A percentile compares a stretch with the other conserved stretches of the same genome.
phyloP scores from a whole-genome alignment of 2,797 vertebrate genomes.

The Eremophila alpestris region DNA sequence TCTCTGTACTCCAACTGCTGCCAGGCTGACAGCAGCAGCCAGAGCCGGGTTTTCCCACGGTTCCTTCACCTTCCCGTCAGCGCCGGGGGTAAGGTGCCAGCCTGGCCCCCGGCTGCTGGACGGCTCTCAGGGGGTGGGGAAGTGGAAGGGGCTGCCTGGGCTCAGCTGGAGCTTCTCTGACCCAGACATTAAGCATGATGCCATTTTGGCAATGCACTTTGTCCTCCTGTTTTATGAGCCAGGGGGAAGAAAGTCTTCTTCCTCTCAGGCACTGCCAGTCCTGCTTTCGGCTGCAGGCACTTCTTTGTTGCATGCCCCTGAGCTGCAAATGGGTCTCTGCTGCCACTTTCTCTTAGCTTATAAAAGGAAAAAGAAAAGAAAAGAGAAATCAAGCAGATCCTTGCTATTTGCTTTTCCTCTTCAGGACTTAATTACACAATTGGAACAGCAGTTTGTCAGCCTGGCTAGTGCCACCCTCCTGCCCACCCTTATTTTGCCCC shows the following conservation, averaged over 20 bases:
- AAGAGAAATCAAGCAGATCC: background rate
- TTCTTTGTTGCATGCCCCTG: accelerated
- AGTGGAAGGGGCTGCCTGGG: background rate
- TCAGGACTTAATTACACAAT: background rate
- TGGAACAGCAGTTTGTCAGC: background rate
- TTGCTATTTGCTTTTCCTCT: background rate
- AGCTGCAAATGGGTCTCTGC: background rate
- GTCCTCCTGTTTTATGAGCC: background rate
- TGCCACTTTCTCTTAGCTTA: background rate
- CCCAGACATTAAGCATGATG: background rate
- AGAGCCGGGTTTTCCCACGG: background rate
- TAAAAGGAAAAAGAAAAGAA: background rate
- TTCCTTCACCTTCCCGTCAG: background rate
- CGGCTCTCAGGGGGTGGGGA: background rate
- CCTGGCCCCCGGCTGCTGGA: background rate
- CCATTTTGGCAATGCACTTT: background rate
- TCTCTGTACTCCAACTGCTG: background rate
- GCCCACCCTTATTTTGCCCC: background rate
- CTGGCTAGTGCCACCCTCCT: background rate
- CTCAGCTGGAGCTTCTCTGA: background rate
- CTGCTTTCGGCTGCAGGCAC: background rate
- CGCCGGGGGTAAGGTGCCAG: background rate
- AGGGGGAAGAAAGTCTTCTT: background rate
- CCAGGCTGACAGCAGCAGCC: background rate
- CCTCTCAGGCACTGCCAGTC: background rate